A percentile compares a stretch with the other conserved stretches of the same genome.
Conservation (phyloP, 2,888 invertebrate species). For the Cheilosia variabilis region DNA sequence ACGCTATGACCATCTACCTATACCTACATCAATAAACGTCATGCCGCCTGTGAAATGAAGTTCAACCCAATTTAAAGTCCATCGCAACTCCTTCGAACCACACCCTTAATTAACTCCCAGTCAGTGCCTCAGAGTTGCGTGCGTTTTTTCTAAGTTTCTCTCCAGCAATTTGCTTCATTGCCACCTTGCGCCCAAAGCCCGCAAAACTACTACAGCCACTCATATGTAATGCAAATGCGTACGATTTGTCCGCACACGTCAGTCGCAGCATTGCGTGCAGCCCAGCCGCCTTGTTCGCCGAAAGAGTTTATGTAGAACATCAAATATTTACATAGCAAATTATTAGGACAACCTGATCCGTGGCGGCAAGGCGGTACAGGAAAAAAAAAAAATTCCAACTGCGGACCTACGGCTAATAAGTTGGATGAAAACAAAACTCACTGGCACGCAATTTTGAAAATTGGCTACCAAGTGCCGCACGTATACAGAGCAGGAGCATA, state of each 20-base stretch:
- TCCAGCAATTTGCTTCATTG: conserved; percentile 31
- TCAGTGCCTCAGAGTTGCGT: no score
- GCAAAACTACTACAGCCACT: no score
- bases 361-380: conserved; percentile 14
- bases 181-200: conserved; percentile 22
- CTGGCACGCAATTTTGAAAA: conserved; percentile 67
- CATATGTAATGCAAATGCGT: conserved; percentile 38
- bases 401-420: conserved; percentile 43
- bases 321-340: conserved; percentile 76
- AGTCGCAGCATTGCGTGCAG: conserved; percentile 61
- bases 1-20: no score
- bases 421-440: conserved; percentile 26
- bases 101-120: no score
- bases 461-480: conserved; percentile 59
- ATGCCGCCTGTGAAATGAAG: no score
- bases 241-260: conserved; percentile 54
- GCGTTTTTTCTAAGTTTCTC: conserved; percentile 3
- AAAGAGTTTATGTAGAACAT: conserved; percentile 75
- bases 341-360: conserved; percentile 71
- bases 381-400: conserved; percentile 2
- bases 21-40: no score
- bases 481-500: conserved; percentile 11
- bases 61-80: no score
- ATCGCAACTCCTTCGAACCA: no score
- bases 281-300: conserved; percentile 59